Evolutionary conservation across 2,797 vertebrate species (phyloP).

Genomic region (Pantherophis alleghaniensis): DNA sequence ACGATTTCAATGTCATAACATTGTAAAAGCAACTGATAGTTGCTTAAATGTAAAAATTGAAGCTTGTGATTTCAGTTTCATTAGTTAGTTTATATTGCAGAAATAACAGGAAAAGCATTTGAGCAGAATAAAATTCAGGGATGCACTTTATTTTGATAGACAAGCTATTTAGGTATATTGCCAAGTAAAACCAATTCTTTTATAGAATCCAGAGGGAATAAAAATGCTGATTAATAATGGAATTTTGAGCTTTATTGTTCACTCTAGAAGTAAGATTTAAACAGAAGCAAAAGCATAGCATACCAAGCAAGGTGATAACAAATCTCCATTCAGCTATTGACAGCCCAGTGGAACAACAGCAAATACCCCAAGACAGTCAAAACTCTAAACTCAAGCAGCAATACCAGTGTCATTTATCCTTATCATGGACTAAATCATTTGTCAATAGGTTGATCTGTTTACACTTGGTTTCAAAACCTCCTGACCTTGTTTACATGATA

Average conservation of each 20-base stretch:
- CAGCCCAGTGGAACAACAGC: background rate
- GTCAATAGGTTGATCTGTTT: background rate
- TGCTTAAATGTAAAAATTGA: background rate
- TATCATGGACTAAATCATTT: background rate
- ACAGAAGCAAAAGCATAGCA: background rate
- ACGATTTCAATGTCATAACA: background rate
- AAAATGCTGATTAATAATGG: background rate
- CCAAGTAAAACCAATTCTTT: background rate
- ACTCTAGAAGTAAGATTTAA: background rate
- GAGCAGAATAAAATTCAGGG: background rate
- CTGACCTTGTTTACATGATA: background rate
- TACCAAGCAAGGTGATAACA: background rate
- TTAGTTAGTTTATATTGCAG: background rate
- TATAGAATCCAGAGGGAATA: background rate
- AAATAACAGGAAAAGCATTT: background rate
- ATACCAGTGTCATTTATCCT: background rate
- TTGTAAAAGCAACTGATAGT: background rate
- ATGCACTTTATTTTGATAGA: conserved; percentile 9
- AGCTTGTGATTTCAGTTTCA: background rate
- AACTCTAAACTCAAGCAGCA: background rate
- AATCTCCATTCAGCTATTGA: background rate
- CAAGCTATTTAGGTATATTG: conserved; percentile 11
- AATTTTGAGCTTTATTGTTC: background rate
- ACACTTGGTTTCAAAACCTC: background rate
- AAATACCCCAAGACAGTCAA: background rate